These are phyloP conservation scores for Parthenolecanium corni DNA, from an alignment of 2,888 invertebrate genomes.

Conservation along the genomic window DNA sequence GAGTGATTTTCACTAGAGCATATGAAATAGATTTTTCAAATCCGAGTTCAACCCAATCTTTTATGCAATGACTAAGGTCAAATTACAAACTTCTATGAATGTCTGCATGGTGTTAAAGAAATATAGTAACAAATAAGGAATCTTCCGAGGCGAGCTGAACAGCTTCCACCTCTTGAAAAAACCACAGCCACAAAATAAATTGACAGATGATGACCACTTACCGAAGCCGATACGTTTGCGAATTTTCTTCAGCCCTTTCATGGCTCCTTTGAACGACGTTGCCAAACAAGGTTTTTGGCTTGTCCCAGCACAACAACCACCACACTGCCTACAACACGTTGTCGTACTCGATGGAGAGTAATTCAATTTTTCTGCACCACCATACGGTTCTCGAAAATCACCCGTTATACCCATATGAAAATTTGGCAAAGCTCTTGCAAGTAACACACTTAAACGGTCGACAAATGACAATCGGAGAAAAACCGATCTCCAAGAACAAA, in stretches of 20 bases:
- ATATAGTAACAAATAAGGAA: no score
- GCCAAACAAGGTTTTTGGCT: conserved; percentile 36
- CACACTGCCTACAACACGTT: conserved; percentile 1
- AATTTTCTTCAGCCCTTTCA: conserved; percentile 82
- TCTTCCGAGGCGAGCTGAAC: no score
- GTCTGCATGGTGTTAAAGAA: no score
- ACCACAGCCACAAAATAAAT: no score
- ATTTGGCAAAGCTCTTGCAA: background rate
- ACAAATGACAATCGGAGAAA: background rate
- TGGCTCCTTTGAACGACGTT: conserved; percentile 50
- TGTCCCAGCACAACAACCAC: conserved; percentile 33
- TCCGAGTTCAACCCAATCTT: no score
- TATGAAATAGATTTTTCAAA: no score
- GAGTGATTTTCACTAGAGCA: no score
- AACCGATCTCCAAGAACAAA: background rate
- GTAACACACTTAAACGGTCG: background rate
- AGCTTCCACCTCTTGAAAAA: no score
- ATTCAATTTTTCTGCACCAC: conserved; percentile 4
- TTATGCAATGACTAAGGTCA: no score
- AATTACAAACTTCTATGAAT: no score
- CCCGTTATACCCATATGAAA: conserved; percentile 19
- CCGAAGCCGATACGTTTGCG: conserved; percentile 78
- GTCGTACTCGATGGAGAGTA: background rate
- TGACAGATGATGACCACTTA: no score
- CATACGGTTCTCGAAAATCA: conserved; percentile 13